Evolutionary conservation across 2,888 invertebrate genomes (phyloP).

Genomic region (Machimus atricapillus): DNA sequence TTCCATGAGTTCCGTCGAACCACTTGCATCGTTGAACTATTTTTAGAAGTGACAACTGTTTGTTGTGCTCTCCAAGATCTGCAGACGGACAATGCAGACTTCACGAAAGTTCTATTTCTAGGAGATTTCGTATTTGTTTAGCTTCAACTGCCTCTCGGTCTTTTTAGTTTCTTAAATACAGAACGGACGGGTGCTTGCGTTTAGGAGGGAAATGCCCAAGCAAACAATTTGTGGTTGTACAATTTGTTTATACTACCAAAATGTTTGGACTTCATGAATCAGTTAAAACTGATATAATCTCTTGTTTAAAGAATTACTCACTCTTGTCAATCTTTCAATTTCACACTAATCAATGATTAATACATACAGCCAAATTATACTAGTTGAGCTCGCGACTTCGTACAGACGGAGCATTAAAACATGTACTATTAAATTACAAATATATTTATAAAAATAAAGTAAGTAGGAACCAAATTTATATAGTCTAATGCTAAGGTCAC

Average conservation of each 20-base stretch:
- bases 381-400: too few relatives aligned
- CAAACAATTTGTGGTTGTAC: background rate
- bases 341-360: background rate
- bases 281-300: background rate
- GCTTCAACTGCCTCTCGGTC: background rate
- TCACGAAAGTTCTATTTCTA: background rate
- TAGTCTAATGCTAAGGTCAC: too few relatives aligned
- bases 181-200: background rate
- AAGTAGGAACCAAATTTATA: too few relatives aligned
- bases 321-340: background rate
- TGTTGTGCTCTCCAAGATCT: background rate
- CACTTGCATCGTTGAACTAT: background rate
- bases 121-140: background rate
- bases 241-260: background rate
- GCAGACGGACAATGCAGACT: background rate
- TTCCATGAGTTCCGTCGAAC: background rate
- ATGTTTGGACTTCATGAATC: background rate
- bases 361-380: background rate
- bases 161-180: background rate
- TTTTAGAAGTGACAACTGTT: conserved; percentile 20
- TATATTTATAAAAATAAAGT: too few relatives aligned
- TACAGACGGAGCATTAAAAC: too few relatives aligned
- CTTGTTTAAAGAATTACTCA: background rate
- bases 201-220: background rate
- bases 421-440: too few relatives aligned